Percentiles rank a stretch among this genome's conserved stretches.
Evolutionary conservation across 1,140 invertebrate genomes (phyloP).

Genomic region (Druon quercuslanigerum): DNA sequence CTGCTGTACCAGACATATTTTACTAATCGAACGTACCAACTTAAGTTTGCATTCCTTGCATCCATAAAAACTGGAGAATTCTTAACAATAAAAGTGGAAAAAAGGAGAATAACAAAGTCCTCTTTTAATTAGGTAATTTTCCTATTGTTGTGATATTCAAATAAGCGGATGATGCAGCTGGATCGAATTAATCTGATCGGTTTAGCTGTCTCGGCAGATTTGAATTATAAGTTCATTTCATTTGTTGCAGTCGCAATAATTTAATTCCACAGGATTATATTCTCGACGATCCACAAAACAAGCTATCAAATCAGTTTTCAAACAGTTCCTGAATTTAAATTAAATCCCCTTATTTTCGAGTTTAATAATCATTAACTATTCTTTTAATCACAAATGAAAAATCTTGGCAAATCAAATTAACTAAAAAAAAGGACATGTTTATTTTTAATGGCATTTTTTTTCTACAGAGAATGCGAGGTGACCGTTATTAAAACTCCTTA

Average conservation of each 20-base stretch:
- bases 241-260: slow-evolving; percentile 10
- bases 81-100: neutral
- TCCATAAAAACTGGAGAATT: neutral
- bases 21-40: neutral
- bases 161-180: slow-evolving; percentile 26
- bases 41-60: neutral
- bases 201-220: slow-evolving; percentile 13
- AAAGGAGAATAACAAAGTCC: neutral
- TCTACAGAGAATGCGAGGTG: neutral
- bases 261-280: slow-evolving; percentile 1
- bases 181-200: slow-evolving; percentile 11
- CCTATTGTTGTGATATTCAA: slow-evolving; percentile 21
- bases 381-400: neutral
- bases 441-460: neutral
- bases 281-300: slow-evolving; percentile 3
- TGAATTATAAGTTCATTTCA: neutral
- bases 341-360: neutral
- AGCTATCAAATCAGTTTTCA: neutral
- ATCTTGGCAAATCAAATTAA: no score
- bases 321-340: neutral
- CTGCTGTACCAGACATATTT: neutral
- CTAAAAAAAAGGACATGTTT: neutral
- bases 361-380: neutral
- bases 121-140: slow-evolving; percentile 15
- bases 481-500: neutral